phyloP scores from a whole-genome alignment of 2,113 vertebrate species.

The Lasiurus cinereus region DNA sequence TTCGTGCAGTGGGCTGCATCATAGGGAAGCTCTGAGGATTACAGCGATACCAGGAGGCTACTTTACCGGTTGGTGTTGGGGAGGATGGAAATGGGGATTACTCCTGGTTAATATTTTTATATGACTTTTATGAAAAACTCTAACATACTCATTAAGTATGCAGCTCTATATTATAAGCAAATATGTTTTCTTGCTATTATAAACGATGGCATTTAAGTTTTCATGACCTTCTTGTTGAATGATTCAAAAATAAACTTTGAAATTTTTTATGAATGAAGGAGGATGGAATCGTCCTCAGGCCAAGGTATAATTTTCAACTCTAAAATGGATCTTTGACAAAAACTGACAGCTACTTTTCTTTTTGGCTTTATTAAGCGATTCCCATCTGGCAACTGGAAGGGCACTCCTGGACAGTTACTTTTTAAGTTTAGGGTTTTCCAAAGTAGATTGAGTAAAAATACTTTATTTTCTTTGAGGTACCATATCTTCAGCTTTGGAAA shows the following conservation, averaged over 20 bases:
- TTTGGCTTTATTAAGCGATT: neutral
- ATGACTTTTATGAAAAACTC: slow-evolving; percentile 22
- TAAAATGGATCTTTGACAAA: slow-evolving; percentile 37
- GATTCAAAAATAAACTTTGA: slow-evolving; percentile 52
- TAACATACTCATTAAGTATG: neutral
- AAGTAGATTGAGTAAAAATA: neutral
- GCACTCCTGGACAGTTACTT: neutral
- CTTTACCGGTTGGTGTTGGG: neutral
- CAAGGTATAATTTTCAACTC: slow-evolving; percentile 48
- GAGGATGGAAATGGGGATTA: neutral
- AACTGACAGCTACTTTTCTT: slow-evolving; percentile 21
- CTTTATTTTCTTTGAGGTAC: slow-evolving; percentile 7
- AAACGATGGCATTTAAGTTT: neutral
- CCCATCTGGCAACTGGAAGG: neutral
- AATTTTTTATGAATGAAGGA: slow-evolving; percentile 41
- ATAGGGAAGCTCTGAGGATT: neutral
- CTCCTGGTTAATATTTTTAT: neutral
- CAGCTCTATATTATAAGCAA: neutral
- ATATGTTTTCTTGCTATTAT: slow-evolving; percentile 38
- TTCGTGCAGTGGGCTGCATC: neutral
- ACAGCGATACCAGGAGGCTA: neutral
- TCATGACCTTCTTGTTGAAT: slow-evolving; percentile 21
- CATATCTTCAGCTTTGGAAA: neutral
- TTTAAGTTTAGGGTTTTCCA: slow-evolving; percentile 39
- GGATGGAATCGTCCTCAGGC: neutral